Evolutionary conservation across 2,888 invertebrate genomes (phyloP).

Genomic region (Nyleta sp.): DNA sequence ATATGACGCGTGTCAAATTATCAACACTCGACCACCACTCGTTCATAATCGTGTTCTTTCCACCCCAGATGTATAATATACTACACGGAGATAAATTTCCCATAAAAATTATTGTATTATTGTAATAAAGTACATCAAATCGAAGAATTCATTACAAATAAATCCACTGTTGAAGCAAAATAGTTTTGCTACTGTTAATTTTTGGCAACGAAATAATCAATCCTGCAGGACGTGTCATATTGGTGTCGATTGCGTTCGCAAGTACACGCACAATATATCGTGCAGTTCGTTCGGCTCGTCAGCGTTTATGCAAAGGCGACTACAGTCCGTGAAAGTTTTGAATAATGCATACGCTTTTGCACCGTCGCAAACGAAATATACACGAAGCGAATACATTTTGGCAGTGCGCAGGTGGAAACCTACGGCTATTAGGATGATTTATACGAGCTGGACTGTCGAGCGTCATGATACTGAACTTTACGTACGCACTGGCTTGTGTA

Average conservation of each 20-base stretch:
- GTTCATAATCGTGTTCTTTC: no score
- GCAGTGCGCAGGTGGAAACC: slow-evolving; percentile 78
- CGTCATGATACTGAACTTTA: slow-evolving; percentile 40
- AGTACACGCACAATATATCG: slow-evolving; percentile 13
- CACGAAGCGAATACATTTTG: slow-evolving; percentile 70
- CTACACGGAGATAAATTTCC: no score
- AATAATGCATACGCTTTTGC: slow-evolving; percentile 79
- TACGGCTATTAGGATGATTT: slow-evolving; percentile 79
- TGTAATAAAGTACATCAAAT: no score
- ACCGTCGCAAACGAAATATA: slow-evolving; percentile 72
- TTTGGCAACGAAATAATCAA: slow-evolving; percentile 30
- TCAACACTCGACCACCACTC: no score
- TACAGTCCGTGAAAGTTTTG: slow-evolving; percentile 71
- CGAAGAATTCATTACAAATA: no score
- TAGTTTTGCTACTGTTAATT: no score
- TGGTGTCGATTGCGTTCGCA: slow-evolving; percentile 43
- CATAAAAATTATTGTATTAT: no score
- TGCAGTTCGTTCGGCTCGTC: slow-evolving; percentile 65
- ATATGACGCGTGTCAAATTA: no score
- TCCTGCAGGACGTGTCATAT: slow-evolving; percentile 22
- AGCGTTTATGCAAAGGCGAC: slow-evolving; percentile 75
- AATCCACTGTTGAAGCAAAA: slow-evolving; percentile 21
- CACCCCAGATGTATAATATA: no score
- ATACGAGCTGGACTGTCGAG: slow-evolving; percentile 73
- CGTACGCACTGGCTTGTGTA: neutral